Base-by-base conservation (phyloP, 2,113 vertebrate species). In the Penelope pileata region DNA sequence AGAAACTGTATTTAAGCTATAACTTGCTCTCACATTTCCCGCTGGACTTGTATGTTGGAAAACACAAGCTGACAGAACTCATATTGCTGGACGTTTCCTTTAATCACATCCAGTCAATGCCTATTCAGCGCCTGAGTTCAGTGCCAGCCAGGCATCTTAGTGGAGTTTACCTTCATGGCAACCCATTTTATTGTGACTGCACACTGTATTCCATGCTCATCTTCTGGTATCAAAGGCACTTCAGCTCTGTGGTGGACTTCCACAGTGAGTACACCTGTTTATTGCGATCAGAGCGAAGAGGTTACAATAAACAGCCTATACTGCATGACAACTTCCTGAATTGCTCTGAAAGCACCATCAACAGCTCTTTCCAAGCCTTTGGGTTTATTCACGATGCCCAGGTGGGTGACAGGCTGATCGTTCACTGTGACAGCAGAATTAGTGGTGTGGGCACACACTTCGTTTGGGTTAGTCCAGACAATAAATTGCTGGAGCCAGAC, bases 161-260 rank as follows among this genome's bases (percentile, higher is more conserved):
- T 77, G 97, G 97, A 69, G 97, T 99, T 94, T 98, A 98, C 93
- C 97, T 99, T 93, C 98, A 99, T 48, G 98, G 97, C 74, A 99
- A 99, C 88, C 98, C 98, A 6, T 97, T 99, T 91, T 77, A 94
- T 29, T 99, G 98, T 94, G 98, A 98, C 94, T 98, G 98, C 45
- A 48, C 94, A 9, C 93, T 98, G 51, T 95, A 98, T 10, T 97
- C 98, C 34, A 94, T 99, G 98, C 88, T 98, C 48, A 96, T 97
- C 90, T 98, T 98, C 87, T 99, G 98, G 98, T 96, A 96, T 88
- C 98, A 98, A 76, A 98, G 98, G 93, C 98, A 98, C 82, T 99
- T 98, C 92, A 96, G 66, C 36, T 97, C 98, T 1, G 94, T 98
- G 32, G 45, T 98, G 86, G 98, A 99, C 89, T 99, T 99, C 95